Evolutionary conservation across 2,797 vertebrate genomes (phyloP), one percentile per base, ranked within the genome.

Genomic region (Gastrophryne carolinensis): DNA sequence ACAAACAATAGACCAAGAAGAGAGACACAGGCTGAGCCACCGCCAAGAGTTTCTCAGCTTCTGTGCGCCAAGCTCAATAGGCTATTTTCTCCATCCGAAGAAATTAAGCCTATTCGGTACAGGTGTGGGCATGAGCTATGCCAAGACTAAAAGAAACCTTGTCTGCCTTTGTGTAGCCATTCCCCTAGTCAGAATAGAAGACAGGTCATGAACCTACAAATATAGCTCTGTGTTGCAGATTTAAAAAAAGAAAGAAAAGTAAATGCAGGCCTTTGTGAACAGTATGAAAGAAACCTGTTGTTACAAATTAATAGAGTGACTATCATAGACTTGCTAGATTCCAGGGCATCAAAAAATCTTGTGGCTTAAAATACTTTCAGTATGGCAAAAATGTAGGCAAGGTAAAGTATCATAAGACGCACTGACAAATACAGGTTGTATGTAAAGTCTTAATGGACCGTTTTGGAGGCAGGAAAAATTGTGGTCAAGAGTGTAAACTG

Each of bases 1-100:
- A 44, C 41, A 49, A 62, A 50, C 41, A 35, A 63, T 35, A 23
- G 70, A 27, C 23, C 26, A 37, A 62, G 37, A 64, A 15, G 60
- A 29, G 32, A 21, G 71, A 39, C n/a, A 21, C 23, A 24, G 50
- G 23, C 27, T 24, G 60, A 72, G 41, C 21, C 26, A n/a, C n/a
- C 29, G 21, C 54, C 27, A 72, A 37, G 49, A 67, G 27, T 41
- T 39, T 68, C 52, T 26, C 29, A 44, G 26, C 34, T 41, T 56
- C 23, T 19, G n/a, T 21, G 21, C n/a, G 7, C 17, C 30, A 56
- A 41, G 27, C 26, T 21, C 23, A 57, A 56, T 29, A 29, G 35
- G 50, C 35, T 24, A 65, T 49, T 54, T 54, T 29, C 13, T 7
- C 11, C 32, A n/a, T 4, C 35, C 13, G 34, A 24, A 9, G 24